phyloP scores from a whole-genome alignment of 2,888 invertebrate genomes.

The Cephus runcator region DNA sequence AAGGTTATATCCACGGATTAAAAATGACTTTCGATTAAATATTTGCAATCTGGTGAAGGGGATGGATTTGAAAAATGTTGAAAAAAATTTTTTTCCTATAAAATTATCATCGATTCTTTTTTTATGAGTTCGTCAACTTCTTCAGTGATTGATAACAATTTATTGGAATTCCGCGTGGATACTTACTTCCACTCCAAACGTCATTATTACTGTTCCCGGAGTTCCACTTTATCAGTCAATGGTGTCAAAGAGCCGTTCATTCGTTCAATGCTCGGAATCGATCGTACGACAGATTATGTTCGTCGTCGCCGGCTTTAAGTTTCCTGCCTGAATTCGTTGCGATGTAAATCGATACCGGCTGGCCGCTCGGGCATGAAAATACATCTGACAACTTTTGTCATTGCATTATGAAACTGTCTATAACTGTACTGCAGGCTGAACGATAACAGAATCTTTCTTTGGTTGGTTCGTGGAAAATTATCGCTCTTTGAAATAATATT shows the following conservation, averaged over 20 bases:
- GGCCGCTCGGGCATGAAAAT: background rate
- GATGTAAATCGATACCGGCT: background rate
- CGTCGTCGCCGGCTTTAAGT: background rate
- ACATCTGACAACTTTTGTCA: background rate
- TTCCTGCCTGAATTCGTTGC: background rate
- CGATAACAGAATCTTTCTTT: background rate
- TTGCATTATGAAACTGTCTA: background rate
- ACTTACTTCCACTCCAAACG: background rate
- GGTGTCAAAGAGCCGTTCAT: slow-evolving; percentile 5
- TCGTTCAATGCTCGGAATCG: background rate
- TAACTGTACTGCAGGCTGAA: background rate
- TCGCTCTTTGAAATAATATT: background rate
- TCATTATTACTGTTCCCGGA: background rate
- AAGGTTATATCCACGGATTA: background rate
- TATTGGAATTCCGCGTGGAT: background rate
- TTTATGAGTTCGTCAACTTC: background rate
- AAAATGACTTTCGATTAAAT: background rate
- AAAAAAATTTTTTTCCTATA: background rate
- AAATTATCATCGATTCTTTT: background rate
- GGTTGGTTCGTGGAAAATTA: background rate
- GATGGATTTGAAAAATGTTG: background rate
- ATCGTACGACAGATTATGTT: background rate
- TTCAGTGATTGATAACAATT: background rate
- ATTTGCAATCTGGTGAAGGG: background rate
- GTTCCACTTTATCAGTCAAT: slow-evolving; percentile 3